These are phyloP conservation scores for Taphrorychus bicolor DNA, from an alignment of 2,888 invertebrate species.

Conservation along the genomic window DNA sequence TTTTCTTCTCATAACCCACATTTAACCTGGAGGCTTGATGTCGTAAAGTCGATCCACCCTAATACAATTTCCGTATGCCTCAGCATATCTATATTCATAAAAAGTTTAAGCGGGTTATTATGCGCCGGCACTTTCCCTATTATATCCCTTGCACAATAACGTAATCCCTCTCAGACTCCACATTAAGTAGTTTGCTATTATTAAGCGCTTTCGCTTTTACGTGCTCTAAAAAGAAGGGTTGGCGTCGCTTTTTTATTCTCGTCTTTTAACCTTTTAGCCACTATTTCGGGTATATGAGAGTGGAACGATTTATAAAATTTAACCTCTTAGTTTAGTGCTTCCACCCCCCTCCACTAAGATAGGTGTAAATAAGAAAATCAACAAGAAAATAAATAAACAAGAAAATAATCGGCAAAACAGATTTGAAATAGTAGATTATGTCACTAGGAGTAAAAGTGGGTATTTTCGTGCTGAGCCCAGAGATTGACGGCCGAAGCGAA, in stretches of 20 bases:
- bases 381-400: too few species aligned
- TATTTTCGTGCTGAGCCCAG: too few species aligned
- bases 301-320: too few species aligned
- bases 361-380: too few species aligned
- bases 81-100: constrained; percentile 3
- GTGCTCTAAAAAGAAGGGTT: constrained; percentile 9
- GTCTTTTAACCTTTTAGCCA: constrained; percentile 22
- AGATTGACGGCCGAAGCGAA: too few species aligned
- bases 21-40: not conserved
- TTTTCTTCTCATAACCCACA: not conserved
- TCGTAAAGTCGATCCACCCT: not conserved
- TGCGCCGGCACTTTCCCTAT: constrained; percentile 28
- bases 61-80: not conserved
- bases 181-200: constrained; percentile 35
- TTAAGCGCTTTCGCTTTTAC: constrained; percentile 31
- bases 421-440: too few species aligned
- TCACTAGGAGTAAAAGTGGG: too few species aligned
- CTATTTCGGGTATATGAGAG: too few species aligned
- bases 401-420: too few species aligned
- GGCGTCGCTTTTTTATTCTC: constrained; percentile 14
- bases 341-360: too few species aligned
- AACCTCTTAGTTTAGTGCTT: too few species aligned
- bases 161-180: constrained; percentile 21
- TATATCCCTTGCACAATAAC: constrained; percentile 28
- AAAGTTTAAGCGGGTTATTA: constrained; percentile 19